Base-by-base conservation (phyloP, 2,113 vertebrate genomes). In the Ageneiosus marmoratus region DNA sequence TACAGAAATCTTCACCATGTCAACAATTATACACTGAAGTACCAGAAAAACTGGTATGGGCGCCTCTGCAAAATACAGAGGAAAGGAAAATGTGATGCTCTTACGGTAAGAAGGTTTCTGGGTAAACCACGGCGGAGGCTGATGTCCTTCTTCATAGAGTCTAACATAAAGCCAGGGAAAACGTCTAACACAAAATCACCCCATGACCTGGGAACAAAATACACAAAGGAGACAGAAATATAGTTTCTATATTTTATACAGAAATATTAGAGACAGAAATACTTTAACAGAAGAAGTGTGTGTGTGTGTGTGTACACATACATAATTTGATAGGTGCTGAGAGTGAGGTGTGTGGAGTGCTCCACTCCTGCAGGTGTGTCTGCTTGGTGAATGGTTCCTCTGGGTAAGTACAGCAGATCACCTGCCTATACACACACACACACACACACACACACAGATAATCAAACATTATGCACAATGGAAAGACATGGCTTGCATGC, bases 331-430 rank as follows among this genome's bases (percentile, higher is more conserved):
- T 81, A 98, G 84, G 96, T 97, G 89, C 96, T 98, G 91, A 97
- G 95, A 55, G 97, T 98, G 89, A 98, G 86, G 0, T 98, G 97
- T 32, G 95, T 96, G 37, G 97, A 98, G 86, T 93, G 89, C 10
- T 92, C 88, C 81, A 93, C 89, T 15, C 94, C 95, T 1, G 88
- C 83, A 41, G 96, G 96, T 18, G 96, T 96, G 78, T 94, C 94
- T 18, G 96, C 97, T 81, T 98, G 96, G 88, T 98, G 97, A 87
- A 98, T 95, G 9, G 95, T 97, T 74, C 97, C 97, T 92, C 97
- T 94, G 80, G 97, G 97, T 44, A 98, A 97, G 91, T 98, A 98
- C 32, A 98, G 50, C 27, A 98, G 89, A 86, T 98, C 96, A 72
- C 96, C 96, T 0, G 95, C 92, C 97, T 98, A 79, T 34, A 86